These are phyloP conservation scores for Aphodius sticticus DNA, from an alignment of 2,888 invertebrate genomes.

Conservation along the genomic window DNA sequence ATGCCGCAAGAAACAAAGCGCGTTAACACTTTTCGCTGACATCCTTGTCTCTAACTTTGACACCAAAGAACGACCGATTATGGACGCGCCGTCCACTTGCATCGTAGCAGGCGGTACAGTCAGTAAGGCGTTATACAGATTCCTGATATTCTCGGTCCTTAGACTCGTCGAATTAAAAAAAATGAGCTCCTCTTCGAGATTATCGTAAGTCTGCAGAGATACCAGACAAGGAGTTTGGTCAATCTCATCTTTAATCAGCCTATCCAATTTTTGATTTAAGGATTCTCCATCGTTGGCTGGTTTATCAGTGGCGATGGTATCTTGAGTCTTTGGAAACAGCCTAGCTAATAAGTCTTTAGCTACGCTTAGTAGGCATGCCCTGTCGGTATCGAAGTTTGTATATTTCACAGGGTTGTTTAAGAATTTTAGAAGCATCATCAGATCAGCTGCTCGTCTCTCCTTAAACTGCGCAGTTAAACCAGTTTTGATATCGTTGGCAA, in stretches of 20 bases:
- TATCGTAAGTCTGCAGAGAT: neutral
- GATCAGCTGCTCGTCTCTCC: neutral
- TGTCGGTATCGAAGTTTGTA: neutral
- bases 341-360: neutral
- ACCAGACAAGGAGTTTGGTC: neutral
- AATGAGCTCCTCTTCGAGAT: neutral
- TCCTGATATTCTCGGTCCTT: neutral
- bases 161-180: neutral
- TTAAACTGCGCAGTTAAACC: too few relatives aligned
- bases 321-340: neutral
- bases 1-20: neutral
- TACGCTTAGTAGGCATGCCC: neutral
- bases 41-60: neutral
- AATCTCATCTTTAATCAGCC: neutral
- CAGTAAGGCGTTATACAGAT: neutral
- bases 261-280: neutral
- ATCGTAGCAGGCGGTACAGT: neutral
- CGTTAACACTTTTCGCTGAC: neutral
- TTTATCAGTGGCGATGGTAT: neutral
- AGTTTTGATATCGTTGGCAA: neutral
- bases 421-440: neutral
- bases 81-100: neutral
- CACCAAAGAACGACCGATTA: neutral
- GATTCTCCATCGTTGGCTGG: neutral
- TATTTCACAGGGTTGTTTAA: neutral